These are phyloP conservation scores for Tragelaphus buxtoni DNA, from an alignment of 2,113 vertebrate genomes.

Conservation along the genomic window DNA sequence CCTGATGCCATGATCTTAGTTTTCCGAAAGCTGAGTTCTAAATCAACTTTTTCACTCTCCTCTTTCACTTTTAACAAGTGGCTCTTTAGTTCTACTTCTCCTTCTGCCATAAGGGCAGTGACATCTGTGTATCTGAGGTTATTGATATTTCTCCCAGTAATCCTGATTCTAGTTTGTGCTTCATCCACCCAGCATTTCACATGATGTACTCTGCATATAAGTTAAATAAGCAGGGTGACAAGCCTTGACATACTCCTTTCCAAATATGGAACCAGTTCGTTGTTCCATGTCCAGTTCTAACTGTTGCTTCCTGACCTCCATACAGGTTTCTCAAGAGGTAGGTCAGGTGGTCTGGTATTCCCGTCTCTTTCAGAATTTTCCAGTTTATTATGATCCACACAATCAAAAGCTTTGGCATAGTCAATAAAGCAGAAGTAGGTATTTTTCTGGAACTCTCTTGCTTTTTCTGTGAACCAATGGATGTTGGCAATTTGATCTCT, in stretches of 20 bases:
- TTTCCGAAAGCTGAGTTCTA: background rate
- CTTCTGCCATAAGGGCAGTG: background rate
- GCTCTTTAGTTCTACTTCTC: fast-evolving
- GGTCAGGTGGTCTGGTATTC: background rate
- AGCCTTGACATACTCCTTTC: background rate
- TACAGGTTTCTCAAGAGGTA: background rate
- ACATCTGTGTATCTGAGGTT: background rate
- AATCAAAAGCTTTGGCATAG: background rate
- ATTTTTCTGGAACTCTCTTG: background rate
- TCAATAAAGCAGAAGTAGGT: background rate
- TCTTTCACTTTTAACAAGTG: background rate
- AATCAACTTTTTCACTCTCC: background rate
- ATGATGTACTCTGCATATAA: background rate
- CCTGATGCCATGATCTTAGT: background rate
- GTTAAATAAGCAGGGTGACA: background rate
- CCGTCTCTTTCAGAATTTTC: background rate
- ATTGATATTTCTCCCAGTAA: background rate
- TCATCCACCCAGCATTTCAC: background rate
- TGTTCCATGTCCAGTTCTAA: background rate
- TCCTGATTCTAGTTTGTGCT: background rate
- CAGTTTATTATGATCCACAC: background rate
- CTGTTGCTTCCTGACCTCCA: background rate
- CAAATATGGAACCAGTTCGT: fast-evolving
- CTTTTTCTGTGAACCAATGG: background rate
- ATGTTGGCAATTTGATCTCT: background rate